phyloP scores from a whole-genome alignment of 2,113 vertebrate genomes.

The Isichthys henryi region DNA sequence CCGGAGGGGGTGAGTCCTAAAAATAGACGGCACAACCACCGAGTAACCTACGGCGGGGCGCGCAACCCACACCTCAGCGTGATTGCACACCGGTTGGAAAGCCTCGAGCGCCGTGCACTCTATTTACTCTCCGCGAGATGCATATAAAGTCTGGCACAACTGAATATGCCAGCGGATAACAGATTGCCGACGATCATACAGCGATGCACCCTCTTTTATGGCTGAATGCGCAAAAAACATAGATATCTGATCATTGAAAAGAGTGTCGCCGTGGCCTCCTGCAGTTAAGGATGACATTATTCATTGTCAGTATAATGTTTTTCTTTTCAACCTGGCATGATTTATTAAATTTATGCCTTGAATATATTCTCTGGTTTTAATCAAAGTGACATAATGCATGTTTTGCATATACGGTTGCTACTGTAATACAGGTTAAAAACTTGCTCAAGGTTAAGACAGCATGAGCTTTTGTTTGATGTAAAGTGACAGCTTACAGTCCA shows the following conservation, averaged over 20 bases:
- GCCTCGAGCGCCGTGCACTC: not conserved
- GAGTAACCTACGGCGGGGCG: conserved; percentile 16
- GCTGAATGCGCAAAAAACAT: not conserved
- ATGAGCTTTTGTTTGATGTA: not conserved
- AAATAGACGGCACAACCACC: conserved; percentile 39
- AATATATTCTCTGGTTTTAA: not conserved
- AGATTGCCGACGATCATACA: not conserved
- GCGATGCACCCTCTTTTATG: not conserved
- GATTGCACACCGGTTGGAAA: not conserved
- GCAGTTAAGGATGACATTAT: not conserved
- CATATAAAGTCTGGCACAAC: conserved; percentile 5
- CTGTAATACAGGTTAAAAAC: not conserved
- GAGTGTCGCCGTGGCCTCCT: not conserved
- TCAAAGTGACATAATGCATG: not conserved
- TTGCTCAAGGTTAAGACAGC: not conserved
- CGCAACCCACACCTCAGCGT: conserved; percentile 12
- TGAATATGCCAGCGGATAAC: not conserved
- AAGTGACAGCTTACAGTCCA: not conserved
- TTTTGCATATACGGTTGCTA: not conserved
- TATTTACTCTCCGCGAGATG: not conserved
- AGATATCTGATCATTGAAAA: not conserved
- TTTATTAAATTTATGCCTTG: not conserved
- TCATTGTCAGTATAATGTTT: not conserved
- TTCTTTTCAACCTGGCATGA: not conserved
- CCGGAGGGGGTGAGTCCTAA: conserved; percentile 29